Conservation (phyloP, 2,888 invertebrate species). For the Hybos culiciformis region DNA sequence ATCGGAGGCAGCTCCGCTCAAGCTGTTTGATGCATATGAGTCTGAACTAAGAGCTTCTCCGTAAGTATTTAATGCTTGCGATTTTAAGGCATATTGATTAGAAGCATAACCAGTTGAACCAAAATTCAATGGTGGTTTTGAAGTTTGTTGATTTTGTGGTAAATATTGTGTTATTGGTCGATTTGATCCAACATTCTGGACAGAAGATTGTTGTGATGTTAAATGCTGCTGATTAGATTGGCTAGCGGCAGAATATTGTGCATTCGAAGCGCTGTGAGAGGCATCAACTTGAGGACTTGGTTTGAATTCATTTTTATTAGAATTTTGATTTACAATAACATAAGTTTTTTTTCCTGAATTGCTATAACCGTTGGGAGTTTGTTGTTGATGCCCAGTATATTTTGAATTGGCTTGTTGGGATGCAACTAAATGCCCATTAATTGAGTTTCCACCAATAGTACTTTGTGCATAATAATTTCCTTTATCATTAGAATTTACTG, state of each 20-base stretch:
- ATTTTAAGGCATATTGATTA: background rate
- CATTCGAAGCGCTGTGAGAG: no score
- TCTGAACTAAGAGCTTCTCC: background rate
- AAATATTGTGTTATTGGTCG: conserved; percentile 9
- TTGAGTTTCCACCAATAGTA: background rate
- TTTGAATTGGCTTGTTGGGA: no score
- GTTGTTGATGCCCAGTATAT: no score
- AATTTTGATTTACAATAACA: no score
- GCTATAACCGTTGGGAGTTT: no score
- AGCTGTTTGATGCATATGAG: background rate
- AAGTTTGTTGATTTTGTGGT: conserved; percentile 11
- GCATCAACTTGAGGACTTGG: no score
- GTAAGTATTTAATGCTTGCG: background rate
- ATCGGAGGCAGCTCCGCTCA: background rate
- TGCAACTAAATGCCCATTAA: conserved; percentile 18
- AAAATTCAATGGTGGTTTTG: conserved; percentile 7
- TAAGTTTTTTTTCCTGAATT: no score
- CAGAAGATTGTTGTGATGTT: conserved; percentile 8
- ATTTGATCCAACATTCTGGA: conserved; percentile 7
- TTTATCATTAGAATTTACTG: no score
- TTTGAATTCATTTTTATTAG: no score
- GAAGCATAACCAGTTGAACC: background rate
- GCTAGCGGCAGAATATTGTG: no score
- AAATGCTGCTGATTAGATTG: no score
- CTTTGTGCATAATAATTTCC: background rate